These are phyloP conservation scores for Hippocampus guttulatus DNA, from an alignment of 2,113 vertebrate genomes.

Conservation along the genomic window DNA sequence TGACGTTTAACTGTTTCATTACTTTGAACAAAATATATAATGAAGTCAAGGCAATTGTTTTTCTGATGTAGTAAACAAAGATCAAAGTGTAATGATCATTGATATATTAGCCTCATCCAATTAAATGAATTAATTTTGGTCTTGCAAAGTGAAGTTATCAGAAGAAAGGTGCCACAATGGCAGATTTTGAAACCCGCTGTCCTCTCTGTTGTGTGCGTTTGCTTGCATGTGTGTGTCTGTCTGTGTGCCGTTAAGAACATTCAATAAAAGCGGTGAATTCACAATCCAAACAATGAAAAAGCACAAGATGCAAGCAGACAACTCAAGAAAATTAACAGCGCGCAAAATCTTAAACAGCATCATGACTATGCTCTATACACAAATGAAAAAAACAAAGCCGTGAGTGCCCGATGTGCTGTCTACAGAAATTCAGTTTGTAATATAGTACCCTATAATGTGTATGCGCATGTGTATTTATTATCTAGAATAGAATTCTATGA, in stretches of 20 bases:
- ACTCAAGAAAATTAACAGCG: constrained; percentile 25
- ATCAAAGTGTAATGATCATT: not conserved
- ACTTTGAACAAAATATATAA: not conserved
- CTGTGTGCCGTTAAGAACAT: constrained; percentile 28
- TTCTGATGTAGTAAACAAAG: not conserved
- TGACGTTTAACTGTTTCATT: not conserved
- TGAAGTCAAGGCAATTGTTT: not conserved
- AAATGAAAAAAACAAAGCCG: not conserved
- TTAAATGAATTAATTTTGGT: not conserved
- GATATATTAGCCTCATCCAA: not conserved
- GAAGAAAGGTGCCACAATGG: not conserved
- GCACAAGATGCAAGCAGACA: constrained; percentile 39
- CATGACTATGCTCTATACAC: not conserved
- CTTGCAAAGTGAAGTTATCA: not conserved
- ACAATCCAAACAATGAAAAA: constrained; percentile 45
- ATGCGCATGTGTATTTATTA: not conserved
- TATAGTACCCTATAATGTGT: not conserved
- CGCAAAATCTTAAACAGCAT: constrained; percentile 16
- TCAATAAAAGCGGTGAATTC: constrained; percentile 45
- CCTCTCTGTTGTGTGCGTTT: not conserved
- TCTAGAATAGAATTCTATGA: not conserved
- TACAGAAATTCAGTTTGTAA: not conserved
- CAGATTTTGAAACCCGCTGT: constrained; percentile 11
- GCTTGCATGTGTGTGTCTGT: not conserved
- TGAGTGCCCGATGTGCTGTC: not conserved